Base-by-base conservation (phyloP, 37 sponge, comb jelly and placozoan species). In the Cladorhizidae sp. region DNA sequence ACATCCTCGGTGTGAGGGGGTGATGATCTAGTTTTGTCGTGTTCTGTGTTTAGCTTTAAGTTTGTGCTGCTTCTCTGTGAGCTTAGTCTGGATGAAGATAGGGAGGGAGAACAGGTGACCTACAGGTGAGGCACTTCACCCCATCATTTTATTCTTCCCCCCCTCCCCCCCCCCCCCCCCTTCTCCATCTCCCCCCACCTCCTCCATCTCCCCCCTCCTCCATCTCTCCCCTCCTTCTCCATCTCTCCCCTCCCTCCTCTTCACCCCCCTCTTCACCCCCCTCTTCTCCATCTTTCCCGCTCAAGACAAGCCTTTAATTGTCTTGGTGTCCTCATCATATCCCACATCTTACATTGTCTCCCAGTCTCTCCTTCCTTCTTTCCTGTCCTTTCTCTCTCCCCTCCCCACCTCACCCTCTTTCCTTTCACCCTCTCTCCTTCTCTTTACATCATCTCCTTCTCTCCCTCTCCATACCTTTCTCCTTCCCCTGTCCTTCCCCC, bases 1-100 rank as follows among this genome's bases (percentile, higher is more conserved):
- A n/a, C n/a, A n/a, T 17, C 31, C 26, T 31, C 2, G 20, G 29
- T 20, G 67, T 36, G 33, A 18, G 18, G 36, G 18, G 36, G 33
- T 1, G 22, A 3, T 67, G 32, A 3, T 3, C 26, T 28, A 37
- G 1, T 67, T 17, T 25, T 1, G 67, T 15, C 18, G 33, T 26
- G 11, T 26, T 32, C 31, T 26, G 14, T 6, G 8, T 57, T 11
- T 40, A 67, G 67, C 9, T 64, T 79, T 29, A 67, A 36, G 3
- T 1, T 67, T 56, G 18, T 75, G 28, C 39, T 75, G 26, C 31
- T 75, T n/a, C n/a, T 58, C 15, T 75, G 61, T 36, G 76, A 57
- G 3, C 11, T 75, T 39, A 57, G 55, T 3, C 37, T 57, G 76
- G 76, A 57, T 23, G 70, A 41, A 20, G 57, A 55, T 22, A 32